Conservation (phyloP, 1,140 invertebrate species). For the Battus philenor region DNA sequence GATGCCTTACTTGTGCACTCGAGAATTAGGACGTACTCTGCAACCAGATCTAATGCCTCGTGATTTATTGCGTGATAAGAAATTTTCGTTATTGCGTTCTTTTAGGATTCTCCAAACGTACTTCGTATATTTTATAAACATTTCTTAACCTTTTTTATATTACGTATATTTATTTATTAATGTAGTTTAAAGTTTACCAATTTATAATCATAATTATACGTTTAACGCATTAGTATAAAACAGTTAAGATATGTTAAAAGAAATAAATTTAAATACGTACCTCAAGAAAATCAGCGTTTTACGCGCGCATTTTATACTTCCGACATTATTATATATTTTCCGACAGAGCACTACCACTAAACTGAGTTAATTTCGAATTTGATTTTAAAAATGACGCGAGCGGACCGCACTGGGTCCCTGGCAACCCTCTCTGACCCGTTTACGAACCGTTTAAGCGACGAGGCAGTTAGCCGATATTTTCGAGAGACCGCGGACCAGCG, state of each 20-base stretch:
- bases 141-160: too few species aligned
- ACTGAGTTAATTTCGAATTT: neutral
- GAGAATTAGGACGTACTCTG: conserved; percentile 16
- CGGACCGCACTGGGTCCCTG: neutral
- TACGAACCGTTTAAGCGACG: neutral
- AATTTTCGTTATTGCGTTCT: too few species aligned
- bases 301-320: neutral
- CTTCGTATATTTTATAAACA: too few species aligned
- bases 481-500: neutral
- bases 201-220: too few species aligned
- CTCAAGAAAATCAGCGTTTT: neutral
- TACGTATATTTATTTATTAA: too few species aligned
- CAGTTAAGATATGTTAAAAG: too few species aligned
- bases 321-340: too few species aligned
- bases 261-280: too few species aligned
- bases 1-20: conserved; percentile 22
- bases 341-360: conserved; percentile 5
- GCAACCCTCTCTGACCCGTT: conserved; percentile 8
- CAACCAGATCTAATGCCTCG: neutral
- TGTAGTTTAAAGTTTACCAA: too few species aligned
- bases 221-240: too few species aligned
- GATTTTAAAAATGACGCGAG: neutral
- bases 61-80: too few species aligned
- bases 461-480: conserved; percentile 11
- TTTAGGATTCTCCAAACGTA: too few species aligned